phyloP scores from a whole-genome alignment of 2,113 vertebrate genomes.

The Burhinus bistriatus region DNA sequence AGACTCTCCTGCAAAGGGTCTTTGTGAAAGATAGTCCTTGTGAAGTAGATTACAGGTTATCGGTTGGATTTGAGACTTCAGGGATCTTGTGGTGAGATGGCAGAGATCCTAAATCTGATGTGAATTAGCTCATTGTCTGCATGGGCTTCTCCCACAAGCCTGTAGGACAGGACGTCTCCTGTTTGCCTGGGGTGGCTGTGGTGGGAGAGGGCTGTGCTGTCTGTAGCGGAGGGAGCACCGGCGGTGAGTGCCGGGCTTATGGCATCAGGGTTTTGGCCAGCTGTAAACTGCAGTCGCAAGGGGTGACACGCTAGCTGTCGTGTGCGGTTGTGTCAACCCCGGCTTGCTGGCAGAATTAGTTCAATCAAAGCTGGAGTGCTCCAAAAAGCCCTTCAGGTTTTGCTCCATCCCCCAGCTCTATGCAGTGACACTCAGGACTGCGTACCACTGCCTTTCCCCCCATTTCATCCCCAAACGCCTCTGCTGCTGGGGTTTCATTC shows the following conservation, averaged over 20 bases:
- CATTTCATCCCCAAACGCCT: neutral
- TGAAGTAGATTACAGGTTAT: neutral
- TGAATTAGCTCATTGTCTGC: neutral
- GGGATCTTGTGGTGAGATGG: neutral
- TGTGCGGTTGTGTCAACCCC: neutral
- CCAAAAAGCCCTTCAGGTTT: conserved; percentile 14
- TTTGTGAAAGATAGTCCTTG: neutral
- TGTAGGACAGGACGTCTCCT: neutral
- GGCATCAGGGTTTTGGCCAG: neutral
- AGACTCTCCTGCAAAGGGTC: neutral
- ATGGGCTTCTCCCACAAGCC: neutral
- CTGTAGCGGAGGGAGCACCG: neutral
- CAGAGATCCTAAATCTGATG: neutral
- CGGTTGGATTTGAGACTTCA: neutral
- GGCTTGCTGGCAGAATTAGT: conserved; percentile 17
- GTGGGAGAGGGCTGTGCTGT: neutral
- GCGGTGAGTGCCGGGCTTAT: neutral
- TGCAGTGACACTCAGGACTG: neutral
- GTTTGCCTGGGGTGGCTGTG: neutral
- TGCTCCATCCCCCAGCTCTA: neutral
- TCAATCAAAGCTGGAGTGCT: conserved; percentile 6
- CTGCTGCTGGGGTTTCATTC: neutral
- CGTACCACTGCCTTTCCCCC: neutral
- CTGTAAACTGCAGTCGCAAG: neutral
- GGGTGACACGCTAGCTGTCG: conserved; percentile 37